These are phyloP conservation scores for Collichthys lucidus DNA, from an alignment of 2,113 vertebrate genomes.

Conservation along the genomic window DNA sequence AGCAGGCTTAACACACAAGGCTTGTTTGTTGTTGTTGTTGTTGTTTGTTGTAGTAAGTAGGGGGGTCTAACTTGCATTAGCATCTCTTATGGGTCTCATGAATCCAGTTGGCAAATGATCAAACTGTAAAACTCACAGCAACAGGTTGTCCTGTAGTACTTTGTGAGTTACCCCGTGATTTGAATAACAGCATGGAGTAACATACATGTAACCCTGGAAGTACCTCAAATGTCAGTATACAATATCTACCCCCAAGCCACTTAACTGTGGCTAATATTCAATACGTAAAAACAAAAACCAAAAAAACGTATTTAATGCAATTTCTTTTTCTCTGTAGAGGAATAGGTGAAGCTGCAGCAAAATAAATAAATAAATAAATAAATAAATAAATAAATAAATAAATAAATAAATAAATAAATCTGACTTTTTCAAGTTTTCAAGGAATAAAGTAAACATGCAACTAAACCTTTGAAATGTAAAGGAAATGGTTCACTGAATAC, in stretches of 20 bases:
- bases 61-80: background rate
- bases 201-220: background rate
- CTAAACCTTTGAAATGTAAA: constrained; percentile 31
- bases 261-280: background rate
- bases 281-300: too few species aligned
- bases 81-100: background rate
- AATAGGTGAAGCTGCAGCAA: constrained; percentile 11
- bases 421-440: constrained; percentile 25
- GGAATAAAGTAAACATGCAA: constrained; percentile 9
- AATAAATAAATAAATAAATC: background rate
- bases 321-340: background rate
- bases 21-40: too few species aligned
- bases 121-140: background rate
- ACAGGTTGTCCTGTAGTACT: background rate
- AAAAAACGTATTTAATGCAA: too few species aligned
- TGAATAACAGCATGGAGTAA: background rate
- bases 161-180: background rate
- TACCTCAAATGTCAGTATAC: background rate
- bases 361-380: background rate
- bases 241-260: background rate
- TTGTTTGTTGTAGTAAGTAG: too few species aligned
- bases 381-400: too few species aligned
- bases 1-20: background rate
- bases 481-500: constrained; percentile 23
- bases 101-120: background rate